Evolutionary conservation across 2,797 vertebrate species (phyloP).

Genomic region (Tokudaia muenninki): DNA sequence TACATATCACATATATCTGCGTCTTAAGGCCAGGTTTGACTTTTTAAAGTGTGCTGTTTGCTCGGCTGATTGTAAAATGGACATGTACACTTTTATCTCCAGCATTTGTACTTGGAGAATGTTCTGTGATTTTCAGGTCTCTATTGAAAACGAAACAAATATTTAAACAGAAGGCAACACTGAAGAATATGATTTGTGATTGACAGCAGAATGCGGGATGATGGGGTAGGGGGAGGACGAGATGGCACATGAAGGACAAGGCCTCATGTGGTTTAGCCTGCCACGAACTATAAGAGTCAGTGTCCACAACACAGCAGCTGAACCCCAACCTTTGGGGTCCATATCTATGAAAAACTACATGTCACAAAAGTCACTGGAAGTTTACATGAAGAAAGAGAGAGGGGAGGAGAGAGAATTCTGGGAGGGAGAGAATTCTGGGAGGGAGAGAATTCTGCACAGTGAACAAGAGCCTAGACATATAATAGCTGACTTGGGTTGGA

Average conservation of each 20-base stretch:
- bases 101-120: rapidly evolving
- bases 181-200: too few relatives aligned
- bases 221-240: rapidly evolving
- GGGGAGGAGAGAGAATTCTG: background rate
- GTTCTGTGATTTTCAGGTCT: background rate
- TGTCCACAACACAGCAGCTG: background rate
- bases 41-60: background rate
- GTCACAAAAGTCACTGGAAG: background rate
- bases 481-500: background rate
- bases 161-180: background rate
- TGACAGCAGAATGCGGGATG: background rate
- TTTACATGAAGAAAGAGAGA: background rate
- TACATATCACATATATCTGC: background rate
- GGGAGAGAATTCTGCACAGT: background rate
- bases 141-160: background rate
- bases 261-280: too few relatives aligned
- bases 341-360: background rate
- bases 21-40: background rate
- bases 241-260: background rate
- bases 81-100: background rate
- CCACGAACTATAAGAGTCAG: background rate
- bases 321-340: background rate
- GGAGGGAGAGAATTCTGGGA: background rate
- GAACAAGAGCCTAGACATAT: background rate
- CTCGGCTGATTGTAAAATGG: too few relatives aligned